phyloP scores from a whole-genome alignment of 2,888 invertebrate species.

The Coenonympha arcania region DNA sequence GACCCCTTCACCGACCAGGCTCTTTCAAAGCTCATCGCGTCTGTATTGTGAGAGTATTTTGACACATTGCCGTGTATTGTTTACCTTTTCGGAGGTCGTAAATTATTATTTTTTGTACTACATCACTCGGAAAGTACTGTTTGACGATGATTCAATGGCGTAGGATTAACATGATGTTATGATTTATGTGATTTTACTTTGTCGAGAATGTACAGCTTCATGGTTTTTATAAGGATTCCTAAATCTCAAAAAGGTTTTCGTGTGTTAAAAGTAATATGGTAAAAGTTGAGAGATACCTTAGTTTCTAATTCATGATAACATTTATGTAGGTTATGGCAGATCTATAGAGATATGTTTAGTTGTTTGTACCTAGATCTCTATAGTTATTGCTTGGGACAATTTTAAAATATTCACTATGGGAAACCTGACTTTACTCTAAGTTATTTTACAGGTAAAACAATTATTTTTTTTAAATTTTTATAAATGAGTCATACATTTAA shows the following conservation, averaged over 20 bases:
- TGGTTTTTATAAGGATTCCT: neutral
- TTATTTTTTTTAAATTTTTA: too few relatives aligned
- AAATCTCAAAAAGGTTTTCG: too few relatives aligned
- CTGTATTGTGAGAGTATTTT: conserved; percentile 60
- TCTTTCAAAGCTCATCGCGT: conserved; percentile 46
- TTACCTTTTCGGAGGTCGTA: conserved; percentile 56
- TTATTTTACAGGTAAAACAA: too few relatives aligned
- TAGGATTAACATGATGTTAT: conserved; percentile 53
- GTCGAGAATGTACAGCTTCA: neutral
- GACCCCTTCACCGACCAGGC: conserved; percentile 26
- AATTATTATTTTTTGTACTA: conserved; percentile 52
- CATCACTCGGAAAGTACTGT: conserved; percentile 34
- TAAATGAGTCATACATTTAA: too few relatives aligned
- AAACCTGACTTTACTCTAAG: too few relatives aligned
- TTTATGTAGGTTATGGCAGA: too few relatives aligned
- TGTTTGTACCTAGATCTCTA: too few relatives aligned
- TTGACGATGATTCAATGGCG: conserved; percentile 59
- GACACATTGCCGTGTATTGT: conserved; percentile 68
- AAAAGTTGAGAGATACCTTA: too few relatives aligned
- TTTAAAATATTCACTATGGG: too few relatives aligned
- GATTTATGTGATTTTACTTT: conserved; percentile 46
- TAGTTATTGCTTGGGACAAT: too few relatives aligned
- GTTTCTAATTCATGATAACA: too few relatives aligned
- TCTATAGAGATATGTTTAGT: too few relatives aligned
- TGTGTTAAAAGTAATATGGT: neutral